A percentile compares a stretch with the other conserved stretches of the same genome.
Conservation (phyloP, 2,797 vertebrate species). For the Lacerta agilis region DNA sequence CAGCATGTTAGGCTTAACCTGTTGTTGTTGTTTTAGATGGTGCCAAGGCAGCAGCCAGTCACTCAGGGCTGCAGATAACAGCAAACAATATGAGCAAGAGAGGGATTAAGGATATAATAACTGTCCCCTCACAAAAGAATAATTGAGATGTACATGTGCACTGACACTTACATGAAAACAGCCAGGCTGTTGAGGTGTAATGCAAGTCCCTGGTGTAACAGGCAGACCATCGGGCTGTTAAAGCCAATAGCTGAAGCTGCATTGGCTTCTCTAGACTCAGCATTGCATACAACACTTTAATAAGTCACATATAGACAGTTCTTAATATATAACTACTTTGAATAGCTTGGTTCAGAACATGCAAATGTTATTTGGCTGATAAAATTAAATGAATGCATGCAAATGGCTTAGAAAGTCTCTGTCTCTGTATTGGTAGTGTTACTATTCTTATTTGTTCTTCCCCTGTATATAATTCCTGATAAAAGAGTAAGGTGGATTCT, state of each 20-base stretch:
- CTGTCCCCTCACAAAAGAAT: background rate
- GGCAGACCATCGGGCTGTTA: background rate
- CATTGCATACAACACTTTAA: background rate
- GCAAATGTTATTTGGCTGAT: background rate
- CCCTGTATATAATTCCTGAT: background rate
- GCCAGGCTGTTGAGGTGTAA: background rate
- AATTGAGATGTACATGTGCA: background rate
- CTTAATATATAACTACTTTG: background rate
- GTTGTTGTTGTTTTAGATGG: background rate
- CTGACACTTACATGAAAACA: background rate
- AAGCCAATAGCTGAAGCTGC: background rate
- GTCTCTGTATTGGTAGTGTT: background rate
- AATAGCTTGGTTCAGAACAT: background rate
- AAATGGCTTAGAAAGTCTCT: background rate
- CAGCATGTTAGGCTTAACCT: background rate
- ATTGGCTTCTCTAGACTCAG: background rate
- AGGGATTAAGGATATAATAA: too few species aligned
- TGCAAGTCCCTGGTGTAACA: background rate
- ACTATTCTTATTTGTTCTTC: background rate
- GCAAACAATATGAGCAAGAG: background rate
- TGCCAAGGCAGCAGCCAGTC: background rate
- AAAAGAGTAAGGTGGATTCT: background rate
- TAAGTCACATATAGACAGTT: background rate
- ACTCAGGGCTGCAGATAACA: background rate
- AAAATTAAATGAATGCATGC: background rate